Base-by-base conservation (phyloP, 2,888 invertebrate genomes). In the Plagiodera versicolora region DNA sequence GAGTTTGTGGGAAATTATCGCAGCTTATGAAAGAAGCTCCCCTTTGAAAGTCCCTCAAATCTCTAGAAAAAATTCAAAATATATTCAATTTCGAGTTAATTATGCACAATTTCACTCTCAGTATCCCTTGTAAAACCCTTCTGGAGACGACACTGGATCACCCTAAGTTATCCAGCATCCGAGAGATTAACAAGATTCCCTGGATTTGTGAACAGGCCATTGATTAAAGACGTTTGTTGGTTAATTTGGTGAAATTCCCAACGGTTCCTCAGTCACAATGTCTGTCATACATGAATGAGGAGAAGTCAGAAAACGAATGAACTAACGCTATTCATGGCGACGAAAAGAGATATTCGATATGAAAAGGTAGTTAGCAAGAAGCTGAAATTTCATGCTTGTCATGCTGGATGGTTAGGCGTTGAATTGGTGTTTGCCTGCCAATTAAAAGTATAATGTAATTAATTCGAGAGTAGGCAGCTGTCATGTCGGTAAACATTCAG, bases 211-310 rank as follows among this genome's bases (percentile, higher is more conserved):
- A 74, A 73, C 69, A 70, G 71, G 54, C 73, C 74, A 75, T 73
- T 77, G 77, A 77, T 77, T 77, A 77, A 77, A 76, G 75, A 77
- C 77, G 77, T 77, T 77, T 77, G 77, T 75, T 73, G 70, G 70
- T 76, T 77, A 77, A 77, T 76, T 77, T 77, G 74, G 74, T 72
- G 70, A 75, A 75, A 75, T 76, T 76, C 72, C 70, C 68, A 24
- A 67, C 63, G 69, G 4, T 24, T 66, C 64, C 60, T 50, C 65
- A 61, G 59, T 58, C 63, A 75, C 71, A 74, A 74, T 74, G 71
- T 63, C 61, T 70, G 73, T 67, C 74, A 73, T 24, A 44, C 32
- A 45, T 72, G 71, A 74, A 75, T 74, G 71, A 69, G 61, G 64
- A 63, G 64, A 71, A 75, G 75, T 75, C 74, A 74, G 56, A 57